phyloP scores from a whole-genome alignment of 2,888 invertebrate species.

The Cosmorhoe ocellata region DNA sequence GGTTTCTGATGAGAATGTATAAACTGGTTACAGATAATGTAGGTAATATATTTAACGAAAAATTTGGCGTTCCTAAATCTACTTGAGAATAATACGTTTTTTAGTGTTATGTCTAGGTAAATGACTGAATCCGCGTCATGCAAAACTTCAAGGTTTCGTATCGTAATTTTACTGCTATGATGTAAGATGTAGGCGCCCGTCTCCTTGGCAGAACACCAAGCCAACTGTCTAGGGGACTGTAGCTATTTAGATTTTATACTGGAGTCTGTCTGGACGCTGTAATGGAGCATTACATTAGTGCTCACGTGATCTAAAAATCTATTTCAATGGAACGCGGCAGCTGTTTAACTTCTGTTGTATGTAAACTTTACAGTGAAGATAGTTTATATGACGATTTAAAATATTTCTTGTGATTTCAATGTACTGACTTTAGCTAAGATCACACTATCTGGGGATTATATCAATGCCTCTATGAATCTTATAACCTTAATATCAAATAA shows the following conservation, averaged over 20 bases:
- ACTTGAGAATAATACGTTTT: too few relatives aligned
- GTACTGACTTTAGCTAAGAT: too few relatives aligned
- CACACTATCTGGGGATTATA: not conserved
- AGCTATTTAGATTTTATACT: slow-evolving; percentile 48
- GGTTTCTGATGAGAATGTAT: slow-evolving; percentile 16
- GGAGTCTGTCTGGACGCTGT: slow-evolving; percentile 45
- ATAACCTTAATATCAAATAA: slow-evolving; percentile 8
- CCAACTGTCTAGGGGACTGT: slow-evolving; percentile 44
- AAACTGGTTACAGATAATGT: slow-evolving; percentile 4
- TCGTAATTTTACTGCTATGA: slow-evolving; percentile 27
- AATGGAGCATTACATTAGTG: slow-evolving; percentile 19
- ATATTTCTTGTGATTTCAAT: too few relatives aligned
- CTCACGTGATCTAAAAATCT: slow-evolving; percentile 20
- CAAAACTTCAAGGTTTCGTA: slow-evolving; percentile 7
- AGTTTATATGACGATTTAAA: too few relatives aligned
- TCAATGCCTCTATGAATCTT: slow-evolving; percentile 24
- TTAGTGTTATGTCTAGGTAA: not conserved
- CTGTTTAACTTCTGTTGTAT: slow-evolving; percentile 6
- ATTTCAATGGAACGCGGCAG: slow-evolving; percentile 19
- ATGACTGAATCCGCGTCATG: not conserved
- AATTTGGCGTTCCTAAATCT: too few relatives aligned
- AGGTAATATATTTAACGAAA: too few relatives aligned
- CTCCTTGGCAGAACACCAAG: slow-evolving; percentile 58
- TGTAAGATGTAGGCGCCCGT: slow-evolving; percentile 43
- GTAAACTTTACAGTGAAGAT: slow-evolving; percentile 8